Evolutionary conservation across 1,140 invertebrate genomes (phyloP).

Genomic region (Pissodes strobi): DNA sequence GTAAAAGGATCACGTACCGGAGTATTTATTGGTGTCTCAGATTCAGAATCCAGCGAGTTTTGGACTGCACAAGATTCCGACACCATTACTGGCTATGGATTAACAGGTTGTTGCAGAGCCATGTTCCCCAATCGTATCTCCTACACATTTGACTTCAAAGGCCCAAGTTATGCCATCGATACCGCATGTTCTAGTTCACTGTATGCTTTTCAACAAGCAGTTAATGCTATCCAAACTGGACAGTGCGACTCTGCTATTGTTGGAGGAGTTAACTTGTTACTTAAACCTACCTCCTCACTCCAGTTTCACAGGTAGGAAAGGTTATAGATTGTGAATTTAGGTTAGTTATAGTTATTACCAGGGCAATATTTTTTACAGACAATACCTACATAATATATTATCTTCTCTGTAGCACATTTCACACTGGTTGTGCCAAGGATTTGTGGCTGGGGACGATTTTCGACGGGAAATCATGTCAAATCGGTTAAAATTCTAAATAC

Average conservation of each 20-base stretch:
- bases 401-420: too few relatives aligned
- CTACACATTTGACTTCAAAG: conserved; percentile 89
- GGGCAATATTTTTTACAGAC: too few relatives aligned
- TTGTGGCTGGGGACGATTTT: too few relatives aligned
- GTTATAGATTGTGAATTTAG: too few relatives aligned
- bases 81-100: conserved; percentile 85
- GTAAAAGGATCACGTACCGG: conserved; percentile 85
- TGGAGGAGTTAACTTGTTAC: conserved; percentile 78
- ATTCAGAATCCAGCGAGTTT: conserved; percentile 82
- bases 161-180: conserved; percentile 91
- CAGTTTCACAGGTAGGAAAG: conserved; percentile 76
- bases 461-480: too few relatives aligned
- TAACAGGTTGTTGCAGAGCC: conserved; percentile 88
- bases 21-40: conserved; percentile 88
- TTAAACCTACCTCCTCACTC: conserved; percentile 88
- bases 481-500: too few relatives aligned
- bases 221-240: conserved; percentile 78
- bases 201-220: conserved; percentile 86
- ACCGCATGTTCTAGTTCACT: conserved; percentile 95
- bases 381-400: too few relatives aligned
- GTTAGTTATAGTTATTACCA: too few relatives aligned
- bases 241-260: conserved; percentile 93
- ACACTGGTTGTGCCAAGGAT: too few relatives aligned
- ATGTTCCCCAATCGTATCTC: conserved; percentile 98
- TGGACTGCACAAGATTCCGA: conserved; percentile 73